A percentile compares a stretch with the other conserved stretches of the same genome.
These are phyloP conservation scores for Alviniconcha strummeri DNA, from an alignment of 2,888 invertebrate genomes.

Conservation along the genomic window DNA sequence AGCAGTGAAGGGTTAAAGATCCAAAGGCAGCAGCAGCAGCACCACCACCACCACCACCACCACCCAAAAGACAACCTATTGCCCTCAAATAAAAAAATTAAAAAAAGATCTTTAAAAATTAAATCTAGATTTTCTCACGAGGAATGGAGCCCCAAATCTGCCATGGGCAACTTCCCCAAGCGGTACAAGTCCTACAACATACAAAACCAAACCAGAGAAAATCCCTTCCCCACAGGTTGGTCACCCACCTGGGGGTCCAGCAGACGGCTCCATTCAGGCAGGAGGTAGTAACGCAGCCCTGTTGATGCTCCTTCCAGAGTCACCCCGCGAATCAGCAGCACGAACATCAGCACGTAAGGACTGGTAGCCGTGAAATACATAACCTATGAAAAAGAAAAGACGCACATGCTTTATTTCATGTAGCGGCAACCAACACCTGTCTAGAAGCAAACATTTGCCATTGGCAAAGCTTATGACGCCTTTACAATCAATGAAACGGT, in stretches of 20 bases:
- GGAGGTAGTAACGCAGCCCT: constrained; percentile 68
- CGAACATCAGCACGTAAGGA: constrained; percentile 69
- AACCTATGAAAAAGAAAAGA: constrained; percentile 57
- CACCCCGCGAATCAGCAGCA: constrained; percentile 69
- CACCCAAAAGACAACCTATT: too few relatives aligned
- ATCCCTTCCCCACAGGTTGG: too few relatives aligned
- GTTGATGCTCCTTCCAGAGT: constrained; percentile 66
- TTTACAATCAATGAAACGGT: background rate
- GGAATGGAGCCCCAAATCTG: too few relatives aligned
- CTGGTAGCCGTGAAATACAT: constrained; percentile 72
- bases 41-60: too few relatives aligned
- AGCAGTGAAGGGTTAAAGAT: too few relatives aligned
- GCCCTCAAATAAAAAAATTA: too few relatives aligned
- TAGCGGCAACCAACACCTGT: background rate
- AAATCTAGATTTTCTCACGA: too few relatives aligned
- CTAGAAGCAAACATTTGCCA: background rate
- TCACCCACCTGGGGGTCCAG: constrained; percentile 55
- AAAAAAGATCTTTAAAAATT: too few relatives aligned
- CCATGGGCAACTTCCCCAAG: too few relatives aligned
- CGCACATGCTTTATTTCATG: constrained; percentile 11
- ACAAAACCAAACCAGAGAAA: too few relatives aligned
- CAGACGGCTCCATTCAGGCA: constrained; percentile 65
- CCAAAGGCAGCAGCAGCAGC: too few relatives aligned
- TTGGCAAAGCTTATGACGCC: constrained; percentile 4
- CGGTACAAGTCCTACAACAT: too few relatives aligned